phyloP scores from a whole-genome alignment of 2,888 invertebrate genomes.

The Caenorhabditis parvicauda region DNA sequence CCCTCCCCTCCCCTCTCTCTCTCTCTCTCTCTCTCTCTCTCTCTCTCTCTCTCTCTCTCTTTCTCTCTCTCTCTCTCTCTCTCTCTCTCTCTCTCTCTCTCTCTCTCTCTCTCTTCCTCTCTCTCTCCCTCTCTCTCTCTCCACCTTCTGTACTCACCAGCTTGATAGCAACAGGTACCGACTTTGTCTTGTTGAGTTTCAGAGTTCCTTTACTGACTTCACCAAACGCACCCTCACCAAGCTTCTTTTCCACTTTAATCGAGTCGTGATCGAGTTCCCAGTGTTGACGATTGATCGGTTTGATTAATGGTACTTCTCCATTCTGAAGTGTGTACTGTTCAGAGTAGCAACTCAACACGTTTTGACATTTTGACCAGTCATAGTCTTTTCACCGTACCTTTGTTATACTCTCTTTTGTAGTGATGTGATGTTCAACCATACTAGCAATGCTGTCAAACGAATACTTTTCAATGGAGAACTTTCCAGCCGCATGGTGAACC shows the following conservation, averaged over 20 bases:
- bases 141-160: no score
- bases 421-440: conserved; percentile 19
- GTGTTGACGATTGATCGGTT: conserved; percentile 26
- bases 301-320: conserved; percentile 13
- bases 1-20: not conserved
- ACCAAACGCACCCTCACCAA: conserved; percentile 54
- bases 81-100: no score
- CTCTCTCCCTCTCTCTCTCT: conserved; percentile 16
- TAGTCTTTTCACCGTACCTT: not conserved
- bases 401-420: conserved; percentile 3
- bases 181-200: conserved; percentile 5
- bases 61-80: no score
- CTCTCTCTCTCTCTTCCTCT: no score
- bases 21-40: not conserved
- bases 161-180: conserved; percentile 19
- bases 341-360: not conserved
- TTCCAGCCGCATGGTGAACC: conserved; percentile 11
- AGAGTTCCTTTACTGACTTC: conserved; percentile 30
- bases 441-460: conserved; percentile 16
- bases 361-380: not conserved
- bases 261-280: conserved; percentile 48
- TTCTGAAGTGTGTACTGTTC: conserved; percentile 1
- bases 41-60: no score
- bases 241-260: conserved; percentile 35
- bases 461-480: conserved; percentile 22